Evolutionary conservation across 2,113 vertebrate genomes (phyloP).

Genomic region (Coturnix japonica): DNA sequence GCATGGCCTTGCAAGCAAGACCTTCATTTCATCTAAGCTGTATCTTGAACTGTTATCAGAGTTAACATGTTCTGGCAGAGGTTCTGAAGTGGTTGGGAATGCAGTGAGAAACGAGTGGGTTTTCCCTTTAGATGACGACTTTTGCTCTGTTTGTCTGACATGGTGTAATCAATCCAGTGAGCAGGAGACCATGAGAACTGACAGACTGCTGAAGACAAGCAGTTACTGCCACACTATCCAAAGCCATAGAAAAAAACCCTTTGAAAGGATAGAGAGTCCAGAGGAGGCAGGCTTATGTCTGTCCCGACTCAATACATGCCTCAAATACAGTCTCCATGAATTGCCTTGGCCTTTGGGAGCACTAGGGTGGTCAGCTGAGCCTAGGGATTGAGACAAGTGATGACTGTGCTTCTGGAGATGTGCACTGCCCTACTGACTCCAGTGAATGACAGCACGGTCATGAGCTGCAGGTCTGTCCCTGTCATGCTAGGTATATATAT

Average conservation of each 20-base stretch:
- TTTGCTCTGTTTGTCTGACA: conserved; percentile 29
- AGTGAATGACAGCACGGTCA: background rate
- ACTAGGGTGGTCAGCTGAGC: accelerated
- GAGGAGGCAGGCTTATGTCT: accelerated
- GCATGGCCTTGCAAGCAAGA: conserved; percentile 6
- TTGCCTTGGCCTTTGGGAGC: background rate
- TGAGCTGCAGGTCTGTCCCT: background rate
- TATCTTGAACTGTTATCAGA: conserved; percentile 42
- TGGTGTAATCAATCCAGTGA: conserved; percentile 38
- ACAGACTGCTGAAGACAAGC: background rate
- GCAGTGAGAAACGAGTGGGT: conserved; percentile 49
- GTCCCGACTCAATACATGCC: accelerated
- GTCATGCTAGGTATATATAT: background rate
- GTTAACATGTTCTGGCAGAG: conserved; percentile 18
- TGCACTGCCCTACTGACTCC: background rate
- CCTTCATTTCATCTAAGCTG: conserved; percentile 3
- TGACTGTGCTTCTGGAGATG: background rate
- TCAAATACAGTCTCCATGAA: accelerated
- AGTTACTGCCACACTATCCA: background rate
- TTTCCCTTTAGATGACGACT: conserved; percentile 49
- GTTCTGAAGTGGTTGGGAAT: conserved; percentile 38
- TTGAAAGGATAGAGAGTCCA: background rate
- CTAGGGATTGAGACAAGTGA: background rate
- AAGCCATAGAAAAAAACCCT: background rate
- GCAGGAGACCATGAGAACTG: conserved; percentile 48